phyloP scores from a whole-genome alignment of 2,797 vertebrate genomes.

The Eutrigla gurnardus region DNA sequence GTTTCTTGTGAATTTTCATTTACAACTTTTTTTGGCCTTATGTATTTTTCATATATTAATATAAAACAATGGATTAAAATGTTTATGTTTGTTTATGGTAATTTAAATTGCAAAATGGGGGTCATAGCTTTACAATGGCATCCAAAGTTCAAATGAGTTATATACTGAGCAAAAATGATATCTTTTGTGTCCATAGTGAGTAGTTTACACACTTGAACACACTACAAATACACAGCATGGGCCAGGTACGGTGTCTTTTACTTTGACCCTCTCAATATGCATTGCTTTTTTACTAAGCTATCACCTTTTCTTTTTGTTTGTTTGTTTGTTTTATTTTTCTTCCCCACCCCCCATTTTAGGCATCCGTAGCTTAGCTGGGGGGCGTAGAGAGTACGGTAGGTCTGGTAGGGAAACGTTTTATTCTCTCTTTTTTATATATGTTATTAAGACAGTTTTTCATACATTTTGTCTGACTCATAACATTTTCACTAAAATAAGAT shows the following conservation, averaged over 20 bases:
- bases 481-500: conserved; percentile 69
- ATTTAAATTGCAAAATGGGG: conserved; percentile 79
- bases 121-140: conserved; percentile 85
- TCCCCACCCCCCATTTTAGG: conserved; percentile 80
- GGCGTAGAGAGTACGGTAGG: conserved; percentile 89
- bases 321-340: conserved; percentile 67
- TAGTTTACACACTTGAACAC: conserved; percentile 45
- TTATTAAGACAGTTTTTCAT: conserved; percentile 77
- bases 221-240: conserved; percentile 69
- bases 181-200: conserved; percentile 41
- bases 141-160: conserved; percentile 52
- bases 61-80: conserved; percentile 79
- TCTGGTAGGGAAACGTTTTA: conserved; percentile 84
- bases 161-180: conserved; percentile 5
- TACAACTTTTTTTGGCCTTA: conserved; percentile 78
- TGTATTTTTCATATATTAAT: conserved; percentile 84
- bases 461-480: conserved; percentile 76
- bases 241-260: conserved; percentile 66
- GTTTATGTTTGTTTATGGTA: conserved; percentile 70
- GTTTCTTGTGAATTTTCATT: conserved; percentile 77
- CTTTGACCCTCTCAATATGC: conserved; percentile 71
- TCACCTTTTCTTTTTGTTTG: conserved; percentile 75
- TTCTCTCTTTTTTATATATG: conserved; percentile 78
- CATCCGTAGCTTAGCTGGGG: conserved; percentile 87
- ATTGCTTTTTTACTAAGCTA: conserved; percentile 82